These are phyloP conservation scores for Protodeltote pygarga DNA, from an alignment of 2,888 invertebrate species.

Conservation along the genomic window DNA sequence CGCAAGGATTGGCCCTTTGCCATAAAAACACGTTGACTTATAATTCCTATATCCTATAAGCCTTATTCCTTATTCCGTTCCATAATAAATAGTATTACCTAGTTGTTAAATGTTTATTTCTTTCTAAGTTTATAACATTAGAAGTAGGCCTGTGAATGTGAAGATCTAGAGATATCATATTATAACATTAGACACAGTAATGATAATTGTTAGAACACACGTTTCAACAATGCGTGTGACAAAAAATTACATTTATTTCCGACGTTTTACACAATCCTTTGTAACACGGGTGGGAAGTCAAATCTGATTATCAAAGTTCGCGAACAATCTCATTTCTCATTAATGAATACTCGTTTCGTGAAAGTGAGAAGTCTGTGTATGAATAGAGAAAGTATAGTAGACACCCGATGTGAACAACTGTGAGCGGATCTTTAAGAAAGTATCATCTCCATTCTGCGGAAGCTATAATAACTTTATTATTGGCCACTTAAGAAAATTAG, in stretches of 20 bases:
- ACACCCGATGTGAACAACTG: constrained; percentile 56
- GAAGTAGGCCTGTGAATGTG: constrained; percentile 26
- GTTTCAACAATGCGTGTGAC: constrained; percentile 41
- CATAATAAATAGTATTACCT: too few relatives aligned
- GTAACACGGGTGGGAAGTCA: constrained; percentile 65
- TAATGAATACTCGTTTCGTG: constrained; percentile 66
- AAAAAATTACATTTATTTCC: constrained; percentile 50
- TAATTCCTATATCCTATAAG: background rate
- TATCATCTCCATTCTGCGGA: constrained; percentile 58
- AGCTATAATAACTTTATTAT: constrained; percentile 46
- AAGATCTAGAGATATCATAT: constrained; percentile 30
- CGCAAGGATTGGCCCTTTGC: background rate
- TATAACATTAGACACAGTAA: constrained; percentile 40
- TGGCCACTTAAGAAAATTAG: constrained; percentile 14
- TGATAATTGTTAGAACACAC: constrained; percentile 45
- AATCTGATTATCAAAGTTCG: constrained; percentile 67
- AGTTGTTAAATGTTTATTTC: too few relatives aligned
- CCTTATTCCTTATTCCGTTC: constrained; percentile 1
- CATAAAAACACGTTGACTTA: too few relatives aligned
- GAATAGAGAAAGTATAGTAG: constrained; percentile 80
- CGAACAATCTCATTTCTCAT: constrained; percentile 71
- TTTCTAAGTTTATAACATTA: too few relatives aligned
- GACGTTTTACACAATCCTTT: constrained; percentile 60
- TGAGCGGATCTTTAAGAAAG: constrained; percentile 69
- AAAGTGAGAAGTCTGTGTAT: constrained; percentile 76